These are phyloP conservation scores for Cepphus grylle DNA, from an alignment of 2,113 vertebrate species.

Conservation along the genomic window DNA sequence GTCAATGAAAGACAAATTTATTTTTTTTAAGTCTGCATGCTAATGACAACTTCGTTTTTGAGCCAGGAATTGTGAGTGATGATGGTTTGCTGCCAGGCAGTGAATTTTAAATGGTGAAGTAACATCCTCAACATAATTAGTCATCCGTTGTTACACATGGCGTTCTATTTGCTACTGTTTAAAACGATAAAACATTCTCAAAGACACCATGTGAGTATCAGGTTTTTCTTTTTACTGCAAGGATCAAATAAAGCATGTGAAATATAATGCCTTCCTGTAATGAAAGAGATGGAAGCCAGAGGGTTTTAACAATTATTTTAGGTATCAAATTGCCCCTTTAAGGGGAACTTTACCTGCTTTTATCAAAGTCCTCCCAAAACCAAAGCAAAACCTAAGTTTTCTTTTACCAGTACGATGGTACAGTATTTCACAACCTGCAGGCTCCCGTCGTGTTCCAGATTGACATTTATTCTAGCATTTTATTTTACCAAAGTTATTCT, in stretches of 20 bases:
- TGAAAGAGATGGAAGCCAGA: background rate
- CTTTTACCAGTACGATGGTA: background rate
- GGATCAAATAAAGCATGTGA: background rate
- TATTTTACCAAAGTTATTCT: background rate
- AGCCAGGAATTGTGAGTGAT: slow-evolving; percentile 22
- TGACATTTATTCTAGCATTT: background rate
- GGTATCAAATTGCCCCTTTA: background rate
- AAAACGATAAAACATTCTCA: background rate
- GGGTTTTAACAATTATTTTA: background rate
- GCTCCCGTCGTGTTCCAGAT: background rate
- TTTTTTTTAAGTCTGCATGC: background rate
- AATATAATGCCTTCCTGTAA: background rate
- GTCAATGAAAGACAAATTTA: background rate
- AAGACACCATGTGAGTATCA: background rate
- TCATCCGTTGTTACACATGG: slow-evolving; percentile 14
- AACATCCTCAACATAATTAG: background rate
- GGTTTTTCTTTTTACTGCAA: background rate
- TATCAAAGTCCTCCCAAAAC: background rate
- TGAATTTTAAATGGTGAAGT: slow-evolving; percentile 28
- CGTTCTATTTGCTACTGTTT: background rate
- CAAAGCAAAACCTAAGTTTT: background rate
- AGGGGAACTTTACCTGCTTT: background rate
- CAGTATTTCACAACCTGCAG: background rate
- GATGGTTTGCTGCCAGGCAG: background rate
- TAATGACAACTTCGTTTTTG: slow-evolving; percentile 4